phyloP scores from a whole-genome alignment of 2,888 invertebrate species.

The Cataglyphis altisquamis region DNA sequence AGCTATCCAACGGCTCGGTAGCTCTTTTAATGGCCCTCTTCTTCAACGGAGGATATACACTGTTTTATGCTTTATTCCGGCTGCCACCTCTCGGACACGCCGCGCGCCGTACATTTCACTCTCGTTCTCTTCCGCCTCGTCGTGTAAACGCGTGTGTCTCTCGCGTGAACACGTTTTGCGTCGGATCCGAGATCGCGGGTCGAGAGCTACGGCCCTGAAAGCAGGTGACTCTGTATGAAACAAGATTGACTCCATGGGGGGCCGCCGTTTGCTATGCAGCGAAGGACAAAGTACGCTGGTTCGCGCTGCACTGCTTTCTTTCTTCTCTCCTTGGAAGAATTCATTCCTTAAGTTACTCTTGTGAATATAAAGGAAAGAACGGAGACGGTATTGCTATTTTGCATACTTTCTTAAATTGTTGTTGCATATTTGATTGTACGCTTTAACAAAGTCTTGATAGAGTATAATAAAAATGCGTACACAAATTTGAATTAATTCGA shows the following conservation, averaged over 20 bases:
- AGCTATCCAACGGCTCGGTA: constrained; percentile 69
- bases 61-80: constrained; percentile 72
- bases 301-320: constrained; percentile 47
- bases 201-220: constrained; percentile 68
- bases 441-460: neutral
- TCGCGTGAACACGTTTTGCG: constrained; percentile 66
- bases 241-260: constrained; percentile 74
- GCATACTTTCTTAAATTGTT: constrained; percentile 1
- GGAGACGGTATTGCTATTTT: constrained; percentile 10
- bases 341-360: constrained; percentile 24
- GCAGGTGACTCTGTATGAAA: constrained; percentile 76
- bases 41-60: constrained; percentile 71
- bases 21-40: constrained; percentile 76
- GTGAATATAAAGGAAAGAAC: constrained; percentile 28
- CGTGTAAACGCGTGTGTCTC: constrained; percentile 69
- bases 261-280: constrained; percentile 66
- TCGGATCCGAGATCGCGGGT: constrained; percentile 60
- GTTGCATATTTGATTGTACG: neutral
- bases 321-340: constrained; percentile 12
- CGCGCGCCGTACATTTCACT: constrained; percentile 60
- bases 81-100: constrained; percentile 46
- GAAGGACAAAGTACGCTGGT: constrained; percentile 65
- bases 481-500: neutral
- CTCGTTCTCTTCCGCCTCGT: constrained; percentile 72
- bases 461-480: neutral